Evolutionary conservation across 2,888 invertebrate genomes (phyloP).

Genomic region (Drosophila vallismaia): DNA sequence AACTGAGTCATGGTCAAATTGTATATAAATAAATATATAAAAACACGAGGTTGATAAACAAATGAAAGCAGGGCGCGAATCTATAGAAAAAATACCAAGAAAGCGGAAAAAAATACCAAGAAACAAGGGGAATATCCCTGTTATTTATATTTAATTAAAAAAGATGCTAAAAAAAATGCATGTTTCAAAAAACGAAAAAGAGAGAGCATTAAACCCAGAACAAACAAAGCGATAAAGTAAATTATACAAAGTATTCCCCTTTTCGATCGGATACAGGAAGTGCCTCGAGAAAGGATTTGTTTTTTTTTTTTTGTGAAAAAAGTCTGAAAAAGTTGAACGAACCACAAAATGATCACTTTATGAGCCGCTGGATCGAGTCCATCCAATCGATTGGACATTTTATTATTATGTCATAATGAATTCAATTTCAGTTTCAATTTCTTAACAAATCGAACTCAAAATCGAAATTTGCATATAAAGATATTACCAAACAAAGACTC

Average conservation of each 20-base stretch:
- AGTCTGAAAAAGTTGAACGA: constrained; percentile 30
- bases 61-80: constrained; percentile 24
- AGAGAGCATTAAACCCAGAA: constrained; percentile 59
- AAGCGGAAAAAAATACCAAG: too few species aligned
- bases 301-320: constrained; percentile 12
- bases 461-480: constrained; percentile 57
- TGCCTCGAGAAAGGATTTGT: constrained; percentile 22
- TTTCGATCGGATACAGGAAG: constrained; percentile 36
- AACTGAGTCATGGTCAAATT: constrained; percentile 43
- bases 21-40: constrained; percentile 41
- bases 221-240: constrained; percentile 28
- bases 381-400: constrained; percentile 29
- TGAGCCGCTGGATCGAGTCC: neutral
- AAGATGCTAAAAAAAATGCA: neutral
- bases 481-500: constrained; percentile 43
- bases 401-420: constrained; percentile 68
- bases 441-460: constrained; percentile 58
- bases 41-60: constrained; percentile 36
- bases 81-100: too few species aligned
- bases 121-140: neutral
- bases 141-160: neutral
- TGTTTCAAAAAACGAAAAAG: constrained; percentile 6
- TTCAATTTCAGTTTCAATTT: constrained; percentile 46
- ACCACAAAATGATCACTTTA: constrained; percentile 27
- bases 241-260: constrained; percentile 32